phyloP scores from a whole-genome alignment of 2,797 vertebrate genomes.

The Gouania willdenowi region DNA sequence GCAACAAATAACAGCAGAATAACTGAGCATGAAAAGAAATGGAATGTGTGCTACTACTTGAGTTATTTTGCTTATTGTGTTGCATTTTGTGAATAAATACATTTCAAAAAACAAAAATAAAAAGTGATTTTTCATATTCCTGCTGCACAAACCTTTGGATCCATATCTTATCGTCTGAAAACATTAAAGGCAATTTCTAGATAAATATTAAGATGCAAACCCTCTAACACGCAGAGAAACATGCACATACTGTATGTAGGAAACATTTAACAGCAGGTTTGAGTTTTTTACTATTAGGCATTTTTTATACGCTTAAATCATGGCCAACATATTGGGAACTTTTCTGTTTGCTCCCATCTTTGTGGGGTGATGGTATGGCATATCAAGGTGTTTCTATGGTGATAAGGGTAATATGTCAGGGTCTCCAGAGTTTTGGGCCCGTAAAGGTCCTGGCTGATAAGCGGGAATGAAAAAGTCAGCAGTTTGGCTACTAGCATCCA shows the following conservation, averaged over 20 bases:
- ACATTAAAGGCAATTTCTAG: slow-evolving; percentile 4
- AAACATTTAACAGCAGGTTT: slow-evolving; percentile 27
- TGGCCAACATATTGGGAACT: slow-evolving; percentile 49
- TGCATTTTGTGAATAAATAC: no score
- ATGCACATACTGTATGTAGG: background rate
- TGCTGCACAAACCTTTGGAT: no score
- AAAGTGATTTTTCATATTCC: no score
- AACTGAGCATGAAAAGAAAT: no score
- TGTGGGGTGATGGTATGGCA: slow-evolving; percentile 44
- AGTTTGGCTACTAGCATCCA: slow-evolving; percentile 60
- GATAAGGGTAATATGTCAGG: slow-evolving; percentile 67
- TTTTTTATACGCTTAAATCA: slow-evolving; percentile 49
- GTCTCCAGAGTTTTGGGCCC: slow-evolving; percentile 57
- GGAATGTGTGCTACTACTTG: no score
- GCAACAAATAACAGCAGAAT: no score
- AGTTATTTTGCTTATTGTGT: no score
- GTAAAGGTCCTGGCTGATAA: slow-evolving; percentile 70
- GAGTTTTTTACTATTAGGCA: slow-evolving; percentile 50
- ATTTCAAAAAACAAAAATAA: no score
- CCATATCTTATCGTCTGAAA: background rate
- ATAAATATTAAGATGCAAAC: slow-evolving; percentile 2
- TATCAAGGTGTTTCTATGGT: slow-evolving; percentile 70
- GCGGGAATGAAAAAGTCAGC: slow-evolving; percentile 68
- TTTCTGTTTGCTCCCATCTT: slow-evolving; percentile 53
- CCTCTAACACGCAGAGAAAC: background rate